Conservation (phyloP, 1,140 invertebrate genomes). For the Grapholita molesta region DNA sequence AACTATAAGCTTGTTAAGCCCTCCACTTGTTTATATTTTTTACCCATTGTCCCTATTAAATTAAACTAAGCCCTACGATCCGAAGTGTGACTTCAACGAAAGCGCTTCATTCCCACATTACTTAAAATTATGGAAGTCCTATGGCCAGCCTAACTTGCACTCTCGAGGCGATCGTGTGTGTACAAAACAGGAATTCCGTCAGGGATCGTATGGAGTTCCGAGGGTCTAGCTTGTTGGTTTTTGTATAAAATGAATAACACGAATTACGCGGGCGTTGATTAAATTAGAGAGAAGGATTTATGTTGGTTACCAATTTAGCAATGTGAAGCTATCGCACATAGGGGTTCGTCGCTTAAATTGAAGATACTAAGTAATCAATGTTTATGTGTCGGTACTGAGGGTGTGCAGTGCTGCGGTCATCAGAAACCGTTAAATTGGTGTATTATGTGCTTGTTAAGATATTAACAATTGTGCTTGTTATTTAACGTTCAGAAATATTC, state of each 20-base stretch:
- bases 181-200: not conserved
- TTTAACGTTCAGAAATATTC: not conserved
- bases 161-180: not conserved
- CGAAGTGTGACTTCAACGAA: constrained; percentile 30
- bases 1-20: not conserved
- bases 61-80: not conserved
- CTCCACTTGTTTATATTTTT: constrained; percentile 10
- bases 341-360: constrained; percentile 56
- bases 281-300: constrained; percentile 71
- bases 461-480: not conserved
- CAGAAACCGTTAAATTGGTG: not conserved
- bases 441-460: not conserved
- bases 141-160: constrained; percentile 31
- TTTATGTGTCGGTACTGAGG: not conserved
- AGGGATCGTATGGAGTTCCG: constrained; percentile 20
- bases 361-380: constrained; percentile 41
- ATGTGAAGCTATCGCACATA: constrained; percentile 61
- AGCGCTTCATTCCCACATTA: constrained; percentile 42
- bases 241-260: constrained; percentile 39
- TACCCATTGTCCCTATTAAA: constrained; percentile 10
- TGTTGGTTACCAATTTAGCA: constrained; percentile 66
- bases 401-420: not conserved
- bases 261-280: constrained; percentile 64
- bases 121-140: constrained; percentile 46
- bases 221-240: constrained; percentile 45